Evolutionary conservation across 2,113 vertebrate genomes (phyloP).

Genomic region (Osmerus mordax): DNA sequence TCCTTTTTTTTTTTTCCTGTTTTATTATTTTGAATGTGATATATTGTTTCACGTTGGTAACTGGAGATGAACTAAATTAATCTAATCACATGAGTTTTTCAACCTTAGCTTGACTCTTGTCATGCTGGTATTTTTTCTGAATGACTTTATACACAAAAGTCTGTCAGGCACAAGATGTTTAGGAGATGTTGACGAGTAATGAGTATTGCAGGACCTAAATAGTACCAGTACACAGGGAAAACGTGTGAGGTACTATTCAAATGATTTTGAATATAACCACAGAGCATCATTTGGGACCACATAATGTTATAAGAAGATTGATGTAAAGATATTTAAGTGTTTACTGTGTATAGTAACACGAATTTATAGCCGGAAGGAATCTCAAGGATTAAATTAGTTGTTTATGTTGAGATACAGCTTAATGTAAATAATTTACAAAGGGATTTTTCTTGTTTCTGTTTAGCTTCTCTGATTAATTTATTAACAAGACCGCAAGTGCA

Average conservation of each 20-base stretch:
- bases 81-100: too few relatives aligned
- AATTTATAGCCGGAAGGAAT: neutral
- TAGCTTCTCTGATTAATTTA: slow-evolving; percentile 10
- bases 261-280: too few relatives aligned
- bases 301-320: neutral
- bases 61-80: too few relatives aligned
- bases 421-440: neutral
- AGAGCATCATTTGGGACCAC: too few relatives aligned
- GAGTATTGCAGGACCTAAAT: too few relatives aligned
- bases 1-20: too few relatives aligned
- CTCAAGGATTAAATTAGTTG: neutral
- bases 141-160: neutral
- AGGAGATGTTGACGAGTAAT: too few relatives aligned
- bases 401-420: neutral
- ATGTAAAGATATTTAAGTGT: neutral
- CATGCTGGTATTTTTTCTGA: neutral
- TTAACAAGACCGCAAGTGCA: slow-evolving; percentile 42
- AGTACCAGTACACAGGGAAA: too few relatives aligned
- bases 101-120: neutral
- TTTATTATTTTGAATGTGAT: neutral
- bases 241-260: too few relatives aligned
- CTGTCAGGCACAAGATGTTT: neutral
- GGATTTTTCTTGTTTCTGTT: slow-evolving; percentile 5
- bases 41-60: neutral
- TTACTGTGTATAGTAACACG: neutral